Conservation (phyloP, 1,140 invertebrate species). For the Harlomillsia oculata region DNA sequence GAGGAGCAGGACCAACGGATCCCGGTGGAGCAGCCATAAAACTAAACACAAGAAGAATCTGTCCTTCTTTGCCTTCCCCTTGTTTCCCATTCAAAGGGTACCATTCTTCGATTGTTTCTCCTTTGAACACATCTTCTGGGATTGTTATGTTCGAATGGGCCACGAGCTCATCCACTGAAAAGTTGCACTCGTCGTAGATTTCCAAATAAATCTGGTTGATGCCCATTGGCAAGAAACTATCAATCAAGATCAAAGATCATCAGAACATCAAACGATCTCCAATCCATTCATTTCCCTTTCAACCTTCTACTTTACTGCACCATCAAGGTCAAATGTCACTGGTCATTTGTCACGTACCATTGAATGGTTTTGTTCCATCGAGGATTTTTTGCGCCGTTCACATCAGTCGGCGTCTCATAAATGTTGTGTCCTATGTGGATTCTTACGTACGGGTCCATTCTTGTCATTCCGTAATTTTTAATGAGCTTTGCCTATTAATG, state of each 20-base stretch:
- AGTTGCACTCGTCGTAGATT: constrained; percentile 93
- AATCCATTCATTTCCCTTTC: too few species aligned
- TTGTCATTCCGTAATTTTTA: constrained; percentile 91
- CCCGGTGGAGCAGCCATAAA: constrained; percentile 39
- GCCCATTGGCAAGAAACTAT: constrained; percentile 71
- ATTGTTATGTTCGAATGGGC: constrained; percentile 83
- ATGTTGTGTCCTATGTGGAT: constrained; percentile 81
- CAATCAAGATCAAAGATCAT: too few species aligned
- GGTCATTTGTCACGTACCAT: constrained; percentile 50
- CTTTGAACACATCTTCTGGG: constrained; percentile 67
- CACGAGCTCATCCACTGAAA: constrained; percentile 88
- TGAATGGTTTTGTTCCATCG: constrained; percentile 89
- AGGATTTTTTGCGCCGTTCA: constrained; percentile 91
- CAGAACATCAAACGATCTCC: too few species aligned
- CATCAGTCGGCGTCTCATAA: constrained; percentile 88
- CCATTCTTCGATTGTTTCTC: constrained; percentile 89
- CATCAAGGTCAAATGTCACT: constrained; percentile 1
- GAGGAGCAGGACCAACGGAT: constrained; percentile 23
- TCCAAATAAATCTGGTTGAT: constrained; percentile 81
- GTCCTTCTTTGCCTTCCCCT: constrained; percentile 84
- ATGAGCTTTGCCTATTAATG: constrained; percentile 66
- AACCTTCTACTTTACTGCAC: too few species aligned
- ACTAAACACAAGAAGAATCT: constrained; percentile 51
- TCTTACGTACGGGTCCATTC: constrained; percentile 92
- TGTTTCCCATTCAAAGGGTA: constrained; percentile 77